Conservation (phyloP, 1,140 invertebrate genomes). For the Zaprionus gabonicus region DNA sequence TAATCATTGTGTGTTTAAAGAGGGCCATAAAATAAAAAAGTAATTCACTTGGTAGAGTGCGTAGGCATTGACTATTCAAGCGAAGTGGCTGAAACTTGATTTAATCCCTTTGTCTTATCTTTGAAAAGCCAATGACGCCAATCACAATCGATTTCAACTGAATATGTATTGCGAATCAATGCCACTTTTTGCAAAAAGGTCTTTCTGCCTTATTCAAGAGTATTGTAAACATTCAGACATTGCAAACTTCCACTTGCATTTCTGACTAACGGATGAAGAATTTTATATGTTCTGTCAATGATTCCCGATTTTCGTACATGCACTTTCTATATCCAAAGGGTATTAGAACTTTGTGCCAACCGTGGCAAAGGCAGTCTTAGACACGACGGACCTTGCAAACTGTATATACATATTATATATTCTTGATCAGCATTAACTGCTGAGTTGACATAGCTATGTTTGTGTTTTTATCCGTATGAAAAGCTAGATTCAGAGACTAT, state of each 20-base stretch:
- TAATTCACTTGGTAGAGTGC: conserved; percentile 6
- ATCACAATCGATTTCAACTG: background rate
- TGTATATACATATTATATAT: too few species aligned
- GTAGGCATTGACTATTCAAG: conserved; percentile 3
- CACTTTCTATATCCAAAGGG: too few species aligned
- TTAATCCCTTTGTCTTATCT: conserved; percentile 21
- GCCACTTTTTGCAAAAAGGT: background rate
- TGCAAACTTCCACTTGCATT: background rate
- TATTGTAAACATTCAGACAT: background rate
- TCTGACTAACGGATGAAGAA: too few species aligned
- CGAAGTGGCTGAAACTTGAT: background rate
- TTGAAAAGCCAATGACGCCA: background rate
- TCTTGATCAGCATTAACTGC: too few species aligned
- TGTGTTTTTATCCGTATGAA: too few species aligned
- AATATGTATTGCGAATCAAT: background rate
- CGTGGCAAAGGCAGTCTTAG: too few species aligned
- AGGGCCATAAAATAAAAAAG: background rate
- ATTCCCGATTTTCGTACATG: too few species aligned
- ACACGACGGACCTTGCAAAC: accelerated
- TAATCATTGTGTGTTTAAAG: background rate
- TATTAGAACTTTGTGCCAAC: too few species aligned
- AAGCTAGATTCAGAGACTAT: too few species aligned
- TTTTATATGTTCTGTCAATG: too few species aligned
- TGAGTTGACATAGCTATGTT: too few species aligned
- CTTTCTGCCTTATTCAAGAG: background rate